Evolutionary conservation across 2,797 vertebrate genomes (phyloP), one percentile per base, ranked within the genome.

Genomic region (Zalophus californianus): DNA sequence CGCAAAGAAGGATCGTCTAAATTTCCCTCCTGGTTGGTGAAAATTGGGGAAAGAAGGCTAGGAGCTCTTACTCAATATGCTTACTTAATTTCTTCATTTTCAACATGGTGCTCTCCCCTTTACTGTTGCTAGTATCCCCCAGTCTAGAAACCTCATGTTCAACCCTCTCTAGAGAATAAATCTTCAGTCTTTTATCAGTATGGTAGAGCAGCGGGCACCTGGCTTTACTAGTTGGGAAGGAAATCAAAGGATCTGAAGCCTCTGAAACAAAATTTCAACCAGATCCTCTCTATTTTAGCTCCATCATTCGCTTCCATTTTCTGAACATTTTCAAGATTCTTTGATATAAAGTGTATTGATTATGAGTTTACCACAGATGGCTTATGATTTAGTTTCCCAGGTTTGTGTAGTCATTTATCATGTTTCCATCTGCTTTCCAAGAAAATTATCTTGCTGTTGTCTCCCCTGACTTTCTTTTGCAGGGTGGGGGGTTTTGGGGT

Each of bases 181-280:
- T 32, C 32, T 66, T 38, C 16, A 86, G 38, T 54, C 44, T 93
- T 87, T 83, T 68, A 32, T 60, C 56, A 66, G 72, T 20, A 50
- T 66, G 4, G 44, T 62, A 64, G 82, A 83, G 35, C 15, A 60
- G 41, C 7, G 62, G 54, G 38, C 44, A 89, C 8, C n/a, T 8
- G 44, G 35, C 25, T 79, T 92, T 25, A 79, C 2, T 52, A 91
- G 7, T 15, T 91, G 66, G 16, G 1, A 77, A 68, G 60, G 80
- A 87, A 66, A 73, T 91, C 52, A 72, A 58, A 92, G 88, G 23
- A 83, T 58, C 66, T 90, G 75, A 92, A 92, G n/a, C 56, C 70
- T 96, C 44, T 82, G 78, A 93, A 79, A 75, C 7, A 90, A 25
- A 91, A 44, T 75, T 88, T 96, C 87, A 95, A 41, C 15, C 44